Percentiles rank a stretch among this genome's conserved stretches.
Evolutionary conservation across 2,797 vertebrate species (phyloP).

Genomic region (Amphiprion clarkii): DNA sequence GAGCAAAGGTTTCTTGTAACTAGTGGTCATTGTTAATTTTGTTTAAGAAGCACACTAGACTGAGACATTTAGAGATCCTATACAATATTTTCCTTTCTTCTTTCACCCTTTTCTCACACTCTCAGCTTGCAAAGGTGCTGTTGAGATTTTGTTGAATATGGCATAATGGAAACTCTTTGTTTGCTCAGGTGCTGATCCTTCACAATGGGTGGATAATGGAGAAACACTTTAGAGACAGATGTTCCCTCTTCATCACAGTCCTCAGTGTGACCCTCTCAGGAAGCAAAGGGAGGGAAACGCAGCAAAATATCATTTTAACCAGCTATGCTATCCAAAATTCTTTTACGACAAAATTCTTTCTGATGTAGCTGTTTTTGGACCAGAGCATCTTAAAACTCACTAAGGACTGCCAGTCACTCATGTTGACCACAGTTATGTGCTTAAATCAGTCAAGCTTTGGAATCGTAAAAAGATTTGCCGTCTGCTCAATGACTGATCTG

Average conservation of each 20-base stretch:
- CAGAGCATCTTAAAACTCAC: not conserved
- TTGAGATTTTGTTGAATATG: constrained; percentile 70
- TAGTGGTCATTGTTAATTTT: constrained; percentile 74
- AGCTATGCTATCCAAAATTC: constrained; percentile 23
- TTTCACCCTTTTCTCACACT: constrained; percentile 50
- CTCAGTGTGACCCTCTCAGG: constrained; percentile 75
- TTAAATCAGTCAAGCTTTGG: constrained; percentile 35
- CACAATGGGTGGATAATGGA: constrained; percentile 81
- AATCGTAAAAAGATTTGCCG: constrained; percentile 16
- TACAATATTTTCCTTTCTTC: constrained; percentile 70
- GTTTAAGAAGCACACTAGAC: constrained; percentile 67
- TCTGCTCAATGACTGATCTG: constrained; percentile 20
- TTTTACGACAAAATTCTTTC: constrained; percentile 52
- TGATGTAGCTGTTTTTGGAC: constrained; percentile 31
- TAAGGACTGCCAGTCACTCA: constrained; percentile 9
- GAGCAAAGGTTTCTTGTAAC: constrained; percentile 64
- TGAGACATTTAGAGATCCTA: constrained; percentile 54
- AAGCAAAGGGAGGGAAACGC: constrained; percentile 60
- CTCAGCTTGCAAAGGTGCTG: constrained; percentile 58
- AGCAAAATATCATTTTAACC: constrained; percentile 45
- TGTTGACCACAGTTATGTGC: not conserved
- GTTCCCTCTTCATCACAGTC: constrained; percentile 82
- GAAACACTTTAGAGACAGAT: constrained; percentile 85
- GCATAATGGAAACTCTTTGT: constrained; percentile 83
- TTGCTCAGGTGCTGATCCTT: constrained; percentile 83